phyloP scores from a whole-genome alignment of 2,888 invertebrate species.

The Spatulosminthurus flaviceps region DNA sequence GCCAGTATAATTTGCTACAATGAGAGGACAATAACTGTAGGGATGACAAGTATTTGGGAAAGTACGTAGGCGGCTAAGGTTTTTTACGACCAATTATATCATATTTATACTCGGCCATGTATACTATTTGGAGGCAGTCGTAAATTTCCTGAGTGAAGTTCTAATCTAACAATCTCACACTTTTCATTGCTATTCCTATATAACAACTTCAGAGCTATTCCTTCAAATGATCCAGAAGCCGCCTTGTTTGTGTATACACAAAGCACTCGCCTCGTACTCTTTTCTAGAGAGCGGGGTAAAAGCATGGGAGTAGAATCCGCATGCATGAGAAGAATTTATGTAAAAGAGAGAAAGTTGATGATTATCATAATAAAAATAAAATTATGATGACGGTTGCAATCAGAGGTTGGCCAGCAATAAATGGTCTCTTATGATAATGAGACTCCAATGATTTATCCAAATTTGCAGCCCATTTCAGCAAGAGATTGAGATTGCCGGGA shows the following conservation, averaged over 20 bases:
- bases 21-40: no score
- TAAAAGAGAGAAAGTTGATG: background rate
- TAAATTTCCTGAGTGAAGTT: conserved; percentile 3
- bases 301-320: no score
- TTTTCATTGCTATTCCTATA: background rate
- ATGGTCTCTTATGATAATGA: conserved; percentile 26
- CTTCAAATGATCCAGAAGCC: background rate
- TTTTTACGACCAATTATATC: no score
- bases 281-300: no score
- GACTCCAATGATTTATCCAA: conserved; percentile 7
- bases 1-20: no score
- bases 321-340: no score
- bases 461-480: background rate
- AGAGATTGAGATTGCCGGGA: background rate
- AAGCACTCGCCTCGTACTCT: no score
- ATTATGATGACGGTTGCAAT: background rate
- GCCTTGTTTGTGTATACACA: no score
- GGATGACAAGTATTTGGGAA: no score
- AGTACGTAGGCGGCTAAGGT: no score
- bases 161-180: conserved; percentile 14
- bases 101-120: no score
- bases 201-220: background rate
- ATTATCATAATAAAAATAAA: conserved; percentile 30
- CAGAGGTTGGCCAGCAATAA: conserved; percentile 8
- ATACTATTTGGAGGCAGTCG: background rate